These are phyloP conservation scores for Chamaea fasciata DNA, from an alignment of 2,113 vertebrate genomes.

Conservation along the genomic window DNA sequence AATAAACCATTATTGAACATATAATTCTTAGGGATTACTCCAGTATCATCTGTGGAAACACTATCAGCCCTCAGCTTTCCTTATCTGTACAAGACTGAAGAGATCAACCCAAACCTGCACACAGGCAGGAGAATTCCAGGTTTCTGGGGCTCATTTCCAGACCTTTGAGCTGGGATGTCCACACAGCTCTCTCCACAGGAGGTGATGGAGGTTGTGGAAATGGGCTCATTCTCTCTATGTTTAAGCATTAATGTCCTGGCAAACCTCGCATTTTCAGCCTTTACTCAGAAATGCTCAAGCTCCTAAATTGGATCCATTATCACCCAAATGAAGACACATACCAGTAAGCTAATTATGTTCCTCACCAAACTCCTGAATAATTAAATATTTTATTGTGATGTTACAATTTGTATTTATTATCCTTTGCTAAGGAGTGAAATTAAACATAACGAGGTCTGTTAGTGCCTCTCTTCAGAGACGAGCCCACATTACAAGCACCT, in stretches of 20 bases:
- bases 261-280: neutral
- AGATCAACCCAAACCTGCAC: neutral
- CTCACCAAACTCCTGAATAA: constrained; percentile 70
- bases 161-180: neutral
- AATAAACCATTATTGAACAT: neutral
- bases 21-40: neutral
- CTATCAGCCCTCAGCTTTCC: neutral
- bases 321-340: constrained; percentile 62
- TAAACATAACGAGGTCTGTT: constrained; percentile 73
- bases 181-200: neutral
- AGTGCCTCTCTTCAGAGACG: constrained; percentile 48
- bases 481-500: constrained; percentile 31
- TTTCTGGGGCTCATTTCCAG: accelerated
- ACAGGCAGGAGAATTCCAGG: neutral
- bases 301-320: constrained; percentile 45
- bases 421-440: constrained; percentile 68
- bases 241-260: neutral
- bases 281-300: neutral
- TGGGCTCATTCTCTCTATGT: neutral
- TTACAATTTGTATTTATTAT: constrained; percentile 76
- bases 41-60: neutral
- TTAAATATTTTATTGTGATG: constrained; percentile 77
- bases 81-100: neutral
- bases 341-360: constrained; percentile 62
- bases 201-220: neutral